Conservation (phyloP, 2,797 vertebrate genomes). For the Serranus cabrilla region DNA sequence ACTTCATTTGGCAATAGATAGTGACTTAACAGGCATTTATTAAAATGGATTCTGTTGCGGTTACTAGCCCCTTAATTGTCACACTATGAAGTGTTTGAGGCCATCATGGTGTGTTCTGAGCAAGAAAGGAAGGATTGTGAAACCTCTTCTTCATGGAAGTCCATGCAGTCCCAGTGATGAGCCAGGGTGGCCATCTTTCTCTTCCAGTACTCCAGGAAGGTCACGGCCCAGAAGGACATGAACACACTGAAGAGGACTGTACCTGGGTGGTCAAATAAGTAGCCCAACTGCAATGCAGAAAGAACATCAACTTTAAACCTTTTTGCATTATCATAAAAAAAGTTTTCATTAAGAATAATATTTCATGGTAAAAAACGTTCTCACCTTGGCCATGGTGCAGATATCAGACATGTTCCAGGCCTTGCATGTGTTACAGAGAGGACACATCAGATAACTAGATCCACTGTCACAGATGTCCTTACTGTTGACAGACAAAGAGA, state of each 20-base stretch:
- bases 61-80: too few relatives aligned
- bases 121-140: constrained; percentile 7
- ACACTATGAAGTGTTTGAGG: too few relatives aligned
- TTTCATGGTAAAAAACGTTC: too few relatives aligned
- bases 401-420: constrained; percentile 89
- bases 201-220: constrained; percentile 91
- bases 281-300: constrained; percentile 80
- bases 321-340: not conserved
- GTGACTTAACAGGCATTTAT: too few relatives aligned
- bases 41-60: too few relatives aligned
- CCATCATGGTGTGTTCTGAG: not conserved
- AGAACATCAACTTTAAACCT: constrained; percentile 5
- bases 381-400: constrained; percentile 90
- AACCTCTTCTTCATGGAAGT: constrained; percentile 89
- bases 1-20: too few relatives aligned
- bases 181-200: constrained; percentile 86
- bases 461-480: constrained; percentile 86
- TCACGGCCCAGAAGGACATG: constrained; percentile 89
- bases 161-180: constrained; percentile 89
- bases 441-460: constrained; percentile 86
- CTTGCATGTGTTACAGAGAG: constrained; percentile 86
- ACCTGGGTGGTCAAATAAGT: constrained; percentile 88
- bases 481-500: constrained; percentile 68
- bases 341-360: not conserved
- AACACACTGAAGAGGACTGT: constrained; percentile 90